Evolutionary conservation across 2,797 vertebrate genomes (phyloP), one percentile per base, ranked within the genome.

Genomic region (Danio jaintianensis): DNA sequence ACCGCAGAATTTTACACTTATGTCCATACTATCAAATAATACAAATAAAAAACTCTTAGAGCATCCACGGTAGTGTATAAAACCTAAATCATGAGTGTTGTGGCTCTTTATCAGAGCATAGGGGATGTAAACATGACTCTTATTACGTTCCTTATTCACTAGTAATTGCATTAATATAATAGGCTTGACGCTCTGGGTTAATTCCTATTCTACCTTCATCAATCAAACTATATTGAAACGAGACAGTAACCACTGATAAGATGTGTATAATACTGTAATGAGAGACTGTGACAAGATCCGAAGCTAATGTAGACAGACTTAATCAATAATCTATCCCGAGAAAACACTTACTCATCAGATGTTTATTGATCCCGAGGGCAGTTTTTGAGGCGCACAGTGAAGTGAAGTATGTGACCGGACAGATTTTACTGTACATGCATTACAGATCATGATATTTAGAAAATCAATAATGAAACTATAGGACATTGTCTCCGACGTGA

Each of bases 321-420:
- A 82, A 88, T 89, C 59, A 81, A 88, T 92, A 90, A 40, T 52
- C 72, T 78, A 79, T 84, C 66, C 40, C 43, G 15, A 62, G 47
- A 58, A 74, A 79, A 58, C 64, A 58, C 84, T 70, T 53, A 66
- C 69, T 83, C 82, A 72, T 78, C 82, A 67, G 36, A 36, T 62
- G 55, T 43, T 47, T 56, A 85, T 80, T 52, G 74, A 81, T 82
- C 81, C 13, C 2, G 22, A 36, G 52, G 36, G 58, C 40, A 40
- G 80, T 75, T 82, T 84, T 55, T 43, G 29, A 74, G 70, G 45
- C 1, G 1, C 15, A 62, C 42, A 4, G 58, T 56, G 29, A 4
- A 22, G 70, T 79, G 38, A 70, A 58, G 79, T 68, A 75, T 85
- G 72, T 40, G 69, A 81, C 55, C 59, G 45, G 12, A 64, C 5